A percentile compares a stretch with the other conserved stretches of the same genome.
These are phyloP conservation scores for Hydra vulgaris DNA, from an alignment of 30 jellyfish, hydroid and myxozoan genomes.

Conservation along the genomic window DNA sequence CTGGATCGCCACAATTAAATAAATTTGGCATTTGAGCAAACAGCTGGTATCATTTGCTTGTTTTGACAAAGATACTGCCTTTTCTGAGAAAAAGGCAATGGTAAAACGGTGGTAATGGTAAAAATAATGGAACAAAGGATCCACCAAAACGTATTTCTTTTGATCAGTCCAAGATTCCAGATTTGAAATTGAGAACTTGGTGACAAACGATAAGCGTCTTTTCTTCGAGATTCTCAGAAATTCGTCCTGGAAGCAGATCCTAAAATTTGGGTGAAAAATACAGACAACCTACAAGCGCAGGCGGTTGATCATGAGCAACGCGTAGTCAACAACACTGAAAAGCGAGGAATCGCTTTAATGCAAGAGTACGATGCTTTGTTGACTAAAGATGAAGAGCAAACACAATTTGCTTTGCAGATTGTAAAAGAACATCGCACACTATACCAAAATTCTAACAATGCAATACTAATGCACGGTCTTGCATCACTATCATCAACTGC, in stretches of 20 bases:
- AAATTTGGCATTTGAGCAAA: not conserved
- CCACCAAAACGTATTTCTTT: not conserved
- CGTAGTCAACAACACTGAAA: not conserved
- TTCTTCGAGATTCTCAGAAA: not conserved
- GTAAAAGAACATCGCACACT: not conserved
- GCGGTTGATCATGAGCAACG: not conserved
- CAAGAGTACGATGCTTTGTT: not conserved
- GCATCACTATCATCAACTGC: not conserved
- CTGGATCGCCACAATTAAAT: not conserved
- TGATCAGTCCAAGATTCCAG: not conserved
- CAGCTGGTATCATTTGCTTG: not conserved
- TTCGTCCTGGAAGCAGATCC: not conserved
- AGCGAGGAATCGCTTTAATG: not conserved
- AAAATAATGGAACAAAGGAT: not conserved
- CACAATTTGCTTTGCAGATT: not conserved
- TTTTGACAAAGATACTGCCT: not conserved
- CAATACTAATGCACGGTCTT: not conserved
- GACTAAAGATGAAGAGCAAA: not conserved
- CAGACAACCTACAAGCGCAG: not conserved
- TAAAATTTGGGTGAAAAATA: not conserved
- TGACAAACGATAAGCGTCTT: not conserved
- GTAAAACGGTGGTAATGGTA: not conserved
- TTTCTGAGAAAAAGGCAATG: not conserved
- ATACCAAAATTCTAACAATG: not conserved
- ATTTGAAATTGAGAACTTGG: not conserved